Evolutionary conservation across 2,113 vertebrate species (phyloP), one percentile per base, ranked within the genome.

Genomic region (Spizaetus ornatus): DNA sequence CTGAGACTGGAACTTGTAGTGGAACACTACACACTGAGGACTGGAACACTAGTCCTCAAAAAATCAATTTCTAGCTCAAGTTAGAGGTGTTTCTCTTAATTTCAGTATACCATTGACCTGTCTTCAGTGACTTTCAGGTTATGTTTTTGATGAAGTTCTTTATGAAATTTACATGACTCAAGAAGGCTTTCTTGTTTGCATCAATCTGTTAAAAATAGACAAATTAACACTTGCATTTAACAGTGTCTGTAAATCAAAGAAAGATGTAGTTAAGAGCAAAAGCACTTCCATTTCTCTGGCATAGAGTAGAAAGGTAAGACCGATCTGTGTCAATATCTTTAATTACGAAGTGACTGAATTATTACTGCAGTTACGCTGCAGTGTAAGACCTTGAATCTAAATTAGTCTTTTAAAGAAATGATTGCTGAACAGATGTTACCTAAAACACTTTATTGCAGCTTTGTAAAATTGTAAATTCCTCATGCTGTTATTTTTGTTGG

Each of bases 401-500:
- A 98, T 97, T 97, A 98, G 94, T 96, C 95, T 97, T 97, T 97
- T 97, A 96, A 97, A 95, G 95, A 95, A 98, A 96, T 97, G 97
- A 96, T 97, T 97, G 95, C 97, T 94, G 95, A 98, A 97, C 97
- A 98, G 98, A 97, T 98, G 97, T 97, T 98, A 96, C 96, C 95
- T 97, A 93, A 97, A 97, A 56, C 91, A 94, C 96, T 97, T 98
- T 97, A 98, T 83, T 72, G 92, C 72, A 88, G 95, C 96, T 97
- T 97, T 96, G 95, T 97, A 88, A 95, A 97, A 98, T 77, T 95
- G 91, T 97, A 92, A 98, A 98, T 98, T 98, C 97, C 90, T 98
- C 96, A 97, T 95, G 97, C 95, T 98, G 97, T 98, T 98, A 97
- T 98, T 97, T 96, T 98, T 97, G 96, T 98, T 97, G 97, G 94